Evolutionary conservation across 64 coral and sea anemone species (phyloP), one percentile per base, ranked within the genome.

Genomic region (Actinia equina): DNA sequence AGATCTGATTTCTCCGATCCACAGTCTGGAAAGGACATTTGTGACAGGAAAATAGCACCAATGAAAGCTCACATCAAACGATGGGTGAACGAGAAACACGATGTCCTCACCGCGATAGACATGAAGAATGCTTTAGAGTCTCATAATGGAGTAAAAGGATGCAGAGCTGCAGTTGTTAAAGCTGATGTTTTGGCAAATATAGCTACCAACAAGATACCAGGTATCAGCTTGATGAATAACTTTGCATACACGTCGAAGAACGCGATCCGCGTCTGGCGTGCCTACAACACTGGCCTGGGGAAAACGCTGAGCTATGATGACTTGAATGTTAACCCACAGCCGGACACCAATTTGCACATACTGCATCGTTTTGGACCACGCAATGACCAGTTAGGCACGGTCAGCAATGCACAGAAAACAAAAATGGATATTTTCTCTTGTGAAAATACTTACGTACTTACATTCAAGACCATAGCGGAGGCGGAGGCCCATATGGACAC

Each of bases 1-100:
- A 86, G 91, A 46, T 85, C 88, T 46, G 85, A 93, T 85, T 93
- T 91, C 64, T 71, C 80, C 62, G 64, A 89, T 64, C 88, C 88
- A 17, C 88, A 89, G 81, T 83, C 88, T 5, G 62, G 88, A 53
- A 89, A 89, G 84, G 88, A 89, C 30, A 84, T 89, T 37, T 89
- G 76, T 64, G 89, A 91, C 23, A 52, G 89, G 16, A 80, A 86
- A 64, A 91, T 45, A 2, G 56, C 89, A 14, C 74, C 89, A 25
- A 80, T 91, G 89, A 90, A 89, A 52, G 59, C 81, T 17, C 80
- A 89, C 79, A 83, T 89, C 13, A 84, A 64, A 18, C 69, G 82
- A 84, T 90, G 83, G 82, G 82, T 90, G 45, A 90, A 90, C 74
- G 82, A 85, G 78, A 86, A 86, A 59, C 81, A 85, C 59, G 65